A percentile compares a stretch with the other conserved stretches of the same genome.
These are phyloP conservation scores for Coleophora flavipennella DNA, from an alignment of 2,888 invertebrate genomes.

Conservation along the genomic window DNA sequence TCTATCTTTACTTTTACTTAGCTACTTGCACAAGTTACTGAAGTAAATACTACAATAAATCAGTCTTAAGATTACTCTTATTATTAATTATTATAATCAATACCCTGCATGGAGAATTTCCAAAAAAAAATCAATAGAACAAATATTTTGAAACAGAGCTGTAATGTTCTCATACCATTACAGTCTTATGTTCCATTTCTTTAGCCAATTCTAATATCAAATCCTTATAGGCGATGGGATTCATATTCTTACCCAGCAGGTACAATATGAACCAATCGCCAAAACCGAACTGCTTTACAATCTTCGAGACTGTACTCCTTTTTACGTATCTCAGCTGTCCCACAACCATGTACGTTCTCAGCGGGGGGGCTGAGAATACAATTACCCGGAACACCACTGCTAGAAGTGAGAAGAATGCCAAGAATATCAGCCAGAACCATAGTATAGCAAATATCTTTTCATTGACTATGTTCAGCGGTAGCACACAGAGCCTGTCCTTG, in stretches of 20 bases:
- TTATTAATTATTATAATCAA: too few species aligned
- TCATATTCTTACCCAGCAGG: conserved; percentile 83
- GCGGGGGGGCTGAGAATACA: conserved; percentile 67
- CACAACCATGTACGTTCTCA: conserved; percentile 75
- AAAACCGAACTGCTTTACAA: conserved; percentile 70
- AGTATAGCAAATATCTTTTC: conserved; percentile 84
- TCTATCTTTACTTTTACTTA: too few species aligned
- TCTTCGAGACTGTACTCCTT: conserved; percentile 59
- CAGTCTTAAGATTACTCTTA: too few species aligned
- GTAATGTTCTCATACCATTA: conserved; percentile 30
- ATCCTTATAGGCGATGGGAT: conserved; percentile 77
- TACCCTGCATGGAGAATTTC: too few species aligned
- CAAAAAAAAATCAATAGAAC: too few species aligned
- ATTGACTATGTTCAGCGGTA: conserved; percentile 84
- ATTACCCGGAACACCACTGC: conserved; percentile 77
- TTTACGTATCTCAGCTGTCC: conserved; percentile 73
- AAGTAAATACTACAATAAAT: too few species aligned
- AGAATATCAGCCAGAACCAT: conserved; percentile 81
- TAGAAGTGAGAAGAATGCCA: conserved; percentile 74
- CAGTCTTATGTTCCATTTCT: conserved; percentile 41
- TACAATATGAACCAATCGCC: conserved; percentile 87
- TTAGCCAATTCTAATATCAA: conserved; percentile 69
- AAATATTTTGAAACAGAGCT: too few species aligned
- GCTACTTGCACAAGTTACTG: too few species aligned
- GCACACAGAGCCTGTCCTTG: conserved; percentile 78